These are phyloP conservation scores for Chanos chanos DNA, from an alignment of 2,797 vertebrate genomes.

Conservation along the genomic window DNA sequence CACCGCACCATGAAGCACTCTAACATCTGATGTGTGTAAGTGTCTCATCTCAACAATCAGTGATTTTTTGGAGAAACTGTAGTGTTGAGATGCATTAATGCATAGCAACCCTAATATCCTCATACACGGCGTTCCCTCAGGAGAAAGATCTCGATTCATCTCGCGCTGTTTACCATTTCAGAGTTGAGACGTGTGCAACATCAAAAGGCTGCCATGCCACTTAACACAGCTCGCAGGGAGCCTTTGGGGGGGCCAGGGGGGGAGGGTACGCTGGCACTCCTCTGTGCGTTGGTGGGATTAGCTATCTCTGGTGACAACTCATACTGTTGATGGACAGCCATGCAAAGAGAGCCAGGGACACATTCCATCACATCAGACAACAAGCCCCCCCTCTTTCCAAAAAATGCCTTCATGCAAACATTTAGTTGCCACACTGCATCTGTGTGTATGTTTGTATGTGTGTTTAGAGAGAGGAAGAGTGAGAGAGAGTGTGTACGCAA, in stretches of 20 bases:
- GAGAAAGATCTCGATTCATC: constrained; percentile 71
- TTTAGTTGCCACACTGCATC: constrained; percentile 14
- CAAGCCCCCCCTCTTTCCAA: constrained; percentile 37
- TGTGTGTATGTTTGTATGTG: neutral
- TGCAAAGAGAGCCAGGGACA: constrained; percentile 56
- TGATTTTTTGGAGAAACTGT: constrained; percentile 29
- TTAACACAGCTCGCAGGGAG: constrained; percentile 66
- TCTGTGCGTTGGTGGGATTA: constrained; percentile 58
- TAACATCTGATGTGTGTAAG: constrained; percentile 31
- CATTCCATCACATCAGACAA: constrained; percentile 53
- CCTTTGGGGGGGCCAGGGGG: constrained; percentile 45
- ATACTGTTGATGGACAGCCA: constrained; percentile 62
- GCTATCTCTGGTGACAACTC: constrained; percentile 57
- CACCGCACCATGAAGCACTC: no score
- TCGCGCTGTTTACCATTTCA: constrained; percentile 71
- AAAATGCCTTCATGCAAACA: constrained; percentile 35
- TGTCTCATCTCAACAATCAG: constrained; percentile 50
- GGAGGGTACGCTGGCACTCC: constrained; percentile 38
- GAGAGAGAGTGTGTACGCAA: no score
- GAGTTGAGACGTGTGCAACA: constrained; percentile 63
- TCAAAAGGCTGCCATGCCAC: constrained; percentile 73
- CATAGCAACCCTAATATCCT: constrained; percentile 67
- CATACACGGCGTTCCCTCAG: constrained; percentile 65
- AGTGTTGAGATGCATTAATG: constrained; percentile 63
- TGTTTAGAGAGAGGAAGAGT: no score